Evolutionary conservation across 2,113 vertebrate genomes (phyloP).

Genomic region (Ibidorhyncha struthersii): DNA sequence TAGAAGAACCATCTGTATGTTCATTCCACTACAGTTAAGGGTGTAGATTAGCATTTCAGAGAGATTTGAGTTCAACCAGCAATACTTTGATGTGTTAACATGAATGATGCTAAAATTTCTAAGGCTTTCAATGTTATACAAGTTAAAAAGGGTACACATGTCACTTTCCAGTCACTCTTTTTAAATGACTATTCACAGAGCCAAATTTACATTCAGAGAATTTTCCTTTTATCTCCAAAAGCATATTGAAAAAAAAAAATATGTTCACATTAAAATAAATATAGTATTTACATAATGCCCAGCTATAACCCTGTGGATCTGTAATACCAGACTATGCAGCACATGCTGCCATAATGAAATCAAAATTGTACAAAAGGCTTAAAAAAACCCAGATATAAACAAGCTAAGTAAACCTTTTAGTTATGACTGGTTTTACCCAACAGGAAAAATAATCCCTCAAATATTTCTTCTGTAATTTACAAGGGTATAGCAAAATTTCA

Average conservation of each 20-base stretch:
- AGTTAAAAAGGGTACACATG: conserved; percentile 34
- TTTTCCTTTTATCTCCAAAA: conserved; percentile 22
- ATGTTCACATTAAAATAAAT: conserved; percentile 1
- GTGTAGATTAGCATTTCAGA: conserved; percentile 67
- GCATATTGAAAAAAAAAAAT: conserved; percentile 1
- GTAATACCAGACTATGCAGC: neutral
- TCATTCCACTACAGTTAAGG: conserved; percentile 48
- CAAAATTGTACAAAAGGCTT: neutral
- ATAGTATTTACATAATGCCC: neutral
- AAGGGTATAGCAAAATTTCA: neutral
- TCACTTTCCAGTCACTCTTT: conserved; percentile 35
- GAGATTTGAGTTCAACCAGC: conserved; percentile 47
- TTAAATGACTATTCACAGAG: conserved; percentile 12
- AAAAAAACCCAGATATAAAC: neutral
- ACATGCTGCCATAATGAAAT: neutral
- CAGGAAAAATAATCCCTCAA: neutral
- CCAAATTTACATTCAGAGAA: conserved; percentile 10
- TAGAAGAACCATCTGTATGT: conserved; percentile 66
- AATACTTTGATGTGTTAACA: conserved; percentile 62
- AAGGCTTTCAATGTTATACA: conserved; percentile 30
- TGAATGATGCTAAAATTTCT: conserved; percentile 57
- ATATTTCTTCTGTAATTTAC: neutral
- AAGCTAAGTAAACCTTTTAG: neutral
- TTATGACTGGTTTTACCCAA: neutral
- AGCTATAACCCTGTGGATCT: neutral